phyloP scores from a whole-genome alignment of 2,797 vertebrate genomes.

The Chelonia mydas region DNA sequence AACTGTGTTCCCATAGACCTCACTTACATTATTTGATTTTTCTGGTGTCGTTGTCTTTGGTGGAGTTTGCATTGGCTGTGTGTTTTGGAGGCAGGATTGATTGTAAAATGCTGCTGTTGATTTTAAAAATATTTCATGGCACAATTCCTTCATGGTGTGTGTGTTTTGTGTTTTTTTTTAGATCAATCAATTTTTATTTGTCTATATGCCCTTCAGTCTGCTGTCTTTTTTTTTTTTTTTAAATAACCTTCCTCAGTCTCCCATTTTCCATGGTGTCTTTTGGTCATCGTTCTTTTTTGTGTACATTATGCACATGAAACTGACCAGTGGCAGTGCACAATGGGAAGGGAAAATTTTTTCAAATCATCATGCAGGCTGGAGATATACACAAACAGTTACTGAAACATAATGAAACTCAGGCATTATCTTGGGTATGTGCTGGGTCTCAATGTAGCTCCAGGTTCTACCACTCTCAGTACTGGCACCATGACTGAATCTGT shows the following conservation, averaged over 20 bases:
- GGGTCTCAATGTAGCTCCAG: too few relatives aligned
- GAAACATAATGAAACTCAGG: too few relatives aligned
- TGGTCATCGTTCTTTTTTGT: background rate
- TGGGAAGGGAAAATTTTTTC: too few relatives aligned
- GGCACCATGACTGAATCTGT: too few relatives aligned
- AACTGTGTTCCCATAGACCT: background rate
- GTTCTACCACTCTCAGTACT: too few relatives aligned
- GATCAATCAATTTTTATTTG: fast-evolving
- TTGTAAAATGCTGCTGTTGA: background rate
- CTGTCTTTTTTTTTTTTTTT: background rate
- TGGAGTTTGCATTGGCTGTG: background rate
- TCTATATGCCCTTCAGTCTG: background rate
- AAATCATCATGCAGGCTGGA: too few relatives aligned
- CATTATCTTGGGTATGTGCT: too few relatives aligned
- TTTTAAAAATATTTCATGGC: background rate
- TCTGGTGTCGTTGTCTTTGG: fast-evolving
- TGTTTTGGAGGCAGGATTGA: background rate
- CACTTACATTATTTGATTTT: background rate
- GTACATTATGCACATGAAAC: too few relatives aligned
- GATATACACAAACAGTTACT: too few relatives aligned
- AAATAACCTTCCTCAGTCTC: background rate
- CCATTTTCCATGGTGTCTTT: background rate
- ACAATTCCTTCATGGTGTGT: background rate
- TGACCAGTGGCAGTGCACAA: too few relatives aligned
- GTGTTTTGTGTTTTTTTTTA: background rate